A percentile compares a stretch with the other conserved stretches of the same genome.
phyloP scores from a whole-genome alignment of 2,888 invertebrate genomes.

The Gonocerus acuteangulatus region DNA sequence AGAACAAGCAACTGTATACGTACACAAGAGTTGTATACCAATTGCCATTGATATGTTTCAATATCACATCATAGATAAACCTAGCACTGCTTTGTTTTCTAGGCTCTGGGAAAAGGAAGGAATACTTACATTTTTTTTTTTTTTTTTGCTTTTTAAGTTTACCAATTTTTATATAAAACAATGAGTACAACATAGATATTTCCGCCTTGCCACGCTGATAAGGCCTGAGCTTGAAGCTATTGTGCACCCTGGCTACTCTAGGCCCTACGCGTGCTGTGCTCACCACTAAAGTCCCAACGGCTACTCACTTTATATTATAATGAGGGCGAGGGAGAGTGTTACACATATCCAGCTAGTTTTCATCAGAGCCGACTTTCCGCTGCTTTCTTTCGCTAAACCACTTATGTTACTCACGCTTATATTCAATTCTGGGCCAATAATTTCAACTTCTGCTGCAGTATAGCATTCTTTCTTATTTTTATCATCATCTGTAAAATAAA shows the following conservation, averaged over 20 bases:
- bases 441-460: background rate
- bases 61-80: conserved; percentile 25
- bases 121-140: conserved; percentile 8
- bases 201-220: conserved; percentile 16
- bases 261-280: conserved; percentile 32
- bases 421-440: background rate
- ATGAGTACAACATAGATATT: background rate
- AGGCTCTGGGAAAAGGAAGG: conserved; percentile 22
- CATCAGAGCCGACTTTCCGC: background rate
- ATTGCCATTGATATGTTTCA: conserved; percentile 22
- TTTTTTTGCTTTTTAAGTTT: background rate
- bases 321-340: conserved; percentile 4
- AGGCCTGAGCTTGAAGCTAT: conserved; percentile 20
- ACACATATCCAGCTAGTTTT: conserved; percentile 2
- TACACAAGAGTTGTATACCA: background rate
- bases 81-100: conserved; percentile 14
- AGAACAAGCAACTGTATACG: conserved; percentile 5
- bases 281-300: conserved; percentile 24
- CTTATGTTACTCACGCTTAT: background rate
- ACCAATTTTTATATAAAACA: background rate
- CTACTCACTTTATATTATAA: conserved; percentile 16
- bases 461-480: background rate
- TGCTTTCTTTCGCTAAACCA: background rate
- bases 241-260: conserved; percentile 22
- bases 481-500: background rate